Evolutionary conservation across 2,888 invertebrate species (phyloP), one percentile per base, ranked within the genome.

Genomic region (Sinodicranocentrus sp.): DNA sequence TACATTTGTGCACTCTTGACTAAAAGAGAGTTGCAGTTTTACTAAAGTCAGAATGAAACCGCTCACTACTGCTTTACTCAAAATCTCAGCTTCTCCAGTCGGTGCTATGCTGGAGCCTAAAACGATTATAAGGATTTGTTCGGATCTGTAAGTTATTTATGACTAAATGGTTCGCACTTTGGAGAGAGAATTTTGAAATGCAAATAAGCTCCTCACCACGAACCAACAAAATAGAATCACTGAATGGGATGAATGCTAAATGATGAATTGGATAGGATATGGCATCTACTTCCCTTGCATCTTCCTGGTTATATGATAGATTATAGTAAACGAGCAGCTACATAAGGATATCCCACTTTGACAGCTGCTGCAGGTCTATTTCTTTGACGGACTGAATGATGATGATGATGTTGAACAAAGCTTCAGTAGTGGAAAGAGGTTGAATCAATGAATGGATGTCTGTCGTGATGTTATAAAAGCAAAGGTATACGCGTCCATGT

Each of bases 101-200:
- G 39, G 52, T 28, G 63, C 63, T 26, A 52, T 43, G 6, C 48
- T 48, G 54, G 44, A 79, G 70, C 28, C 59, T 61, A 70, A 65
- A 61, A 48, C 39, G 79, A 79, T 79, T 79, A 79, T 57, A 54
- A 43, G 79, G 79, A 79, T 79, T 79, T 71, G 63, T 52, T 71
- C 71, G 33, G 54, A 63, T 59, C 78, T 78, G 65, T 65, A 78
- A 78, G 48, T 78, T 78, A 68, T 68, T 63, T 71, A 48, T 65
- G 28, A 68, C 71, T 70, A 70, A 78, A 78, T 63, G 61, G 44
- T 57, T 68, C 43, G 76, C 54, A 71, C 52, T 63, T 21, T 59
- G 63, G 21, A 65, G 44, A 65, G 44, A 33, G 59, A 25, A 26
- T 79, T 79, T 79, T 72, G 79, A 80, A 72, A 80, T 80, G 79